Conservation (phyloP, 2,888 invertebrate genomes). For the Petrolisthes manimaculis region DNA sequence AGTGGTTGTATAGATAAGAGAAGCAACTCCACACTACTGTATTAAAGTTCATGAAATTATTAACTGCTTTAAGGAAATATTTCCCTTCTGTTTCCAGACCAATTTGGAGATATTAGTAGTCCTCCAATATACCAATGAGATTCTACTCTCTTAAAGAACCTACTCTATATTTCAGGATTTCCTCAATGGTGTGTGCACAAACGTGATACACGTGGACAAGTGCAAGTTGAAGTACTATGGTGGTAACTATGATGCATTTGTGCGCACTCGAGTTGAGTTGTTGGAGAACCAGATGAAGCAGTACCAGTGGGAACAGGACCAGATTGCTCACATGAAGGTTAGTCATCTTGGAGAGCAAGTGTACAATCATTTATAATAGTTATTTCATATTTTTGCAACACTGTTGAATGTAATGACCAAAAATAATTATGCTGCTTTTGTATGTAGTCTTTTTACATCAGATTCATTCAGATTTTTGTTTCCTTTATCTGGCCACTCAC, state of each 20-base stretch:
- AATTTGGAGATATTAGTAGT: no score
- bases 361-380: no score
- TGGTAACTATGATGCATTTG: slow-evolving; percentile 95
- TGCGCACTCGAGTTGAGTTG: slow-evolving; percentile 91
- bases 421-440: no score
- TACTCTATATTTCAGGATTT: slow-evolving; percentile 56
- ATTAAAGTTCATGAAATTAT: no score
- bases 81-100: neutral
- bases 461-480: no score
- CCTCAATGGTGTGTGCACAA: slow-evolving; percentile 73
- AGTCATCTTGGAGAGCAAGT: slow-evolving; percentile 12
- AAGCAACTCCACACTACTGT: no score
- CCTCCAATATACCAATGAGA: no score
- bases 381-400: no score
- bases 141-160: neutral
- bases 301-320: slow-evolving; percentile 99
- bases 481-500: no score
- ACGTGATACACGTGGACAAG: slow-evolving; percentile 95
- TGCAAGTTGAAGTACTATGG: slow-evolving; percentile 90
- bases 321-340: slow-evolving; percentile 98
- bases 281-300: slow-evolving; percentile 99
- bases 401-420: no score
- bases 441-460: no score
- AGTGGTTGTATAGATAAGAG: no score
- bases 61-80: neutral